A percentile compares a stretch with the other conserved stretches of the same genome.
phyloP scores from a whole-genome alignment of 2,797 vertebrate species.

The Craterocephalus amniculus region DNA sequence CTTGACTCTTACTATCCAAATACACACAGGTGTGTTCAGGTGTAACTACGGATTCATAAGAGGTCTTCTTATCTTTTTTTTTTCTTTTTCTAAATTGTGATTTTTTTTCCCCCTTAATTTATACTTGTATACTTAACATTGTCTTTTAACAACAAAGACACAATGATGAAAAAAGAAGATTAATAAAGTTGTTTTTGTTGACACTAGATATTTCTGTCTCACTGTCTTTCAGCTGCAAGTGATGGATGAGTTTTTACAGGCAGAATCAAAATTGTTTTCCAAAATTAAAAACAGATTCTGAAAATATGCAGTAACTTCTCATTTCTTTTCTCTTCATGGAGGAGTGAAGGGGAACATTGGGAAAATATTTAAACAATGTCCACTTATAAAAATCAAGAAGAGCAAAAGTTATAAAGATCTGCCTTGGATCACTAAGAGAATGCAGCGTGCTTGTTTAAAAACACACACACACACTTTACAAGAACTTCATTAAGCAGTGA shows the following conservation, averaged over 20 bases:
- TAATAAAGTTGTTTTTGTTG: conserved; percentile 80
- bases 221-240: conserved; percentile 14
- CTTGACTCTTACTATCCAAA: conserved; percentile 51
- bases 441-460: too few relatives aligned
- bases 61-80: conserved; percentile 28
- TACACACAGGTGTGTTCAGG: conserved; percentile 62
- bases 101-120: conserved; percentile 74
- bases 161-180: conserved; percentile 64
- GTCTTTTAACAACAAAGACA: conserved; percentile 73
- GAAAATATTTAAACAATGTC: too few relatives aligned
- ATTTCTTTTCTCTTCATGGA: too few relatives aligned
- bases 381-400: too few relatives aligned
- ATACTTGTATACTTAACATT: conserved; percentile 70
- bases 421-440: too few relatives aligned
- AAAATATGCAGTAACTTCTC: too few relatives aligned
- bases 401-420: too few relatives aligned
- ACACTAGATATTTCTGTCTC: conserved; percentile 49
- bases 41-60: conserved; percentile 60
- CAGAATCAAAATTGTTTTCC: neutral
- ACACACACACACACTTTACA: too few relatives aligned
- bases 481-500: too few relatives aligned
- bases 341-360: too few relatives aligned
- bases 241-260: neutral
- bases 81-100: conserved; percentile 62
- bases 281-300: neutral